Conservation (phyloP, 2,888 invertebrate genomes). For the Agrochola macilenta region DNA sequence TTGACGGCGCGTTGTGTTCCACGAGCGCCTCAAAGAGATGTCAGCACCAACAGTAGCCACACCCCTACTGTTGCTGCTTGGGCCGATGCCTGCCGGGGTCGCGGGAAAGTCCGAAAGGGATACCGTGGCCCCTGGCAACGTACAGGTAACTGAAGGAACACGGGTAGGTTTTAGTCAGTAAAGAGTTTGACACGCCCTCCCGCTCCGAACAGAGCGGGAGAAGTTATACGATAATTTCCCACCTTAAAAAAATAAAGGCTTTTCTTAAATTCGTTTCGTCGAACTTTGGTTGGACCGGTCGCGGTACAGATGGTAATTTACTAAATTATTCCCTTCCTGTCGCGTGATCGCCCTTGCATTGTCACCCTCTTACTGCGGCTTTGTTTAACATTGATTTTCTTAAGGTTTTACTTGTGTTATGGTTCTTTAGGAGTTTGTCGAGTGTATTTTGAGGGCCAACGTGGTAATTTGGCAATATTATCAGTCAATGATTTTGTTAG, state of each 20-base stretch:
- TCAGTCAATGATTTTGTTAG: background rate
- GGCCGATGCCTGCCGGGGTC: no score
- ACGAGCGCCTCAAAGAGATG: no score
- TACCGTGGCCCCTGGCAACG: no score
- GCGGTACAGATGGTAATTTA: constrained; percentile 68
- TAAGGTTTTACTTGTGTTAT: constrained; percentile 11
- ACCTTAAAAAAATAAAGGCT: background rate
- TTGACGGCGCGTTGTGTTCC: no score
- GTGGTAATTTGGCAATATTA: background rate
- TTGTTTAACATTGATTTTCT: constrained; percentile 62
- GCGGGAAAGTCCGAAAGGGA: no score
- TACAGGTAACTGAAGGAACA: no score
- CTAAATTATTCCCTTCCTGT: constrained; percentile 72
- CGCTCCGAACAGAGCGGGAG: no score
- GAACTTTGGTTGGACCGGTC: constrained; percentile 9
- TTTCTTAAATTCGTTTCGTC: constrained; percentile 32
- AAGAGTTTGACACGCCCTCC: no score
- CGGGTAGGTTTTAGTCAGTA: no score
- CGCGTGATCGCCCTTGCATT: constrained; percentile 65
- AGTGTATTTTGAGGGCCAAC: background rate
- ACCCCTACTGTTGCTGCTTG: no score
- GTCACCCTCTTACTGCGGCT: constrained; percentile 64
- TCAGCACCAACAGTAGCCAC: no score
- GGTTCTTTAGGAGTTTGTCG: background rate
- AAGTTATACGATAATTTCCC: no score